Evolutionary conservation across 1,140 invertebrate species (phyloP).

Genomic region (Vanessa atalanta): DNA sequence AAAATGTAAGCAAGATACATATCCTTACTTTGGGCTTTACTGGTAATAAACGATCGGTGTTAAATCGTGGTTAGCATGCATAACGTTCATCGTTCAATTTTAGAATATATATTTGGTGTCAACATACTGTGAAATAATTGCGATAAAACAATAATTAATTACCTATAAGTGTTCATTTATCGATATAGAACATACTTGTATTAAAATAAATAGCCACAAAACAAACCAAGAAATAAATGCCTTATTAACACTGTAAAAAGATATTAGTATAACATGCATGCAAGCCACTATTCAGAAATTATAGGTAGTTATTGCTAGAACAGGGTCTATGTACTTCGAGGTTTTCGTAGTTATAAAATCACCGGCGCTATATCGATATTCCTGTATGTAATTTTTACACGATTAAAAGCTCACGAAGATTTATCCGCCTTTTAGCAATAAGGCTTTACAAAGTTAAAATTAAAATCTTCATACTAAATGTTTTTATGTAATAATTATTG

Average conservation of each 20-base stretch:
- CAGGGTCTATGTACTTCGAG: slow-evolving; percentile 42
- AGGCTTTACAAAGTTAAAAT: slow-evolving; percentile 48
- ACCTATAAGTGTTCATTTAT: slow-evolving; percentile 25
- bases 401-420: slow-evolving; percentile 62
- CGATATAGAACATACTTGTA: slow-evolving; percentile 21
- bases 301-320: slow-evolving; percentile 46
- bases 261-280: slow-evolving; percentile 36
- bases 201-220: slow-evolving; percentile 20
- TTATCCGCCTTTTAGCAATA: slow-evolving; percentile 76
- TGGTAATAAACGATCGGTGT: slow-evolving; percentile 12
- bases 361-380: slow-evolving; percentile 15
- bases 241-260: slow-evolving; percentile 36
- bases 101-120: not conserved
- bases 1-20: not conserved
- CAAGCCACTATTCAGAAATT: slow-evolving; percentile 38
- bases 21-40: slow-evolving; percentile 10
- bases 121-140: not conserved
- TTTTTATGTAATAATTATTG: slow-evolving; percentile 16
- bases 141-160: slow-evolving; percentile 19
- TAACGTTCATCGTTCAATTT: not conserved
- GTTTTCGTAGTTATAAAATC: slow-evolving; percentile 33
- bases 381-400: slow-evolving; percentile 30
- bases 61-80: slow-evolving; percentile 26
- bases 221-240: slow-evolving; percentile 29
- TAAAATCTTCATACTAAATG: slow-evolving; percentile 12